Conservation (phyloP, 2,888 invertebrate species). For the Sesia bembeciformis region DNA sequence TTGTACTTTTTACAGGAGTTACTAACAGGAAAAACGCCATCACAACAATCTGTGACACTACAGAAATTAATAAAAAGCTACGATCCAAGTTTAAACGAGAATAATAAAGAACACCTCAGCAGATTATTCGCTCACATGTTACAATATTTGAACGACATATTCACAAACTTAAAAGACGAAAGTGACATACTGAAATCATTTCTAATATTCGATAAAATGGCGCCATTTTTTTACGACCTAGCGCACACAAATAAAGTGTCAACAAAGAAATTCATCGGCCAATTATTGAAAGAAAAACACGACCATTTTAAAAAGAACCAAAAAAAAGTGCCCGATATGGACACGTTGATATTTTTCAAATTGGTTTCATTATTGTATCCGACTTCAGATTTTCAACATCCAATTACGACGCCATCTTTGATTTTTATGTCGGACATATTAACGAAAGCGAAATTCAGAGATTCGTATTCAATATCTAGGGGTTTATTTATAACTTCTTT, state of each 20-base stretch:
- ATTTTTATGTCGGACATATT: constrained; percentile 89
- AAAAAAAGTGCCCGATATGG: constrained; percentile 77
- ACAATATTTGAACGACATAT: constrained; percentile 83
- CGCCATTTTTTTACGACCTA: constrained; percentile 78
- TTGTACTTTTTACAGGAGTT: constrained; percentile 52
- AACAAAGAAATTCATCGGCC: constrained; percentile 78
- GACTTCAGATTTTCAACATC: constrained; percentile 92
- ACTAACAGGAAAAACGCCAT: constrained; percentile 74
- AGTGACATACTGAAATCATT: constrained; percentile 69
- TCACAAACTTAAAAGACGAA: constrained; percentile 46
- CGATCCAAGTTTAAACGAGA: constrained; percentile 85
- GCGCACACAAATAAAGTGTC: constrained; percentile 81
- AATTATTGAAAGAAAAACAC: constrained; percentile 83
- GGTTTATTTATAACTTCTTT: constrained; percentile 85
- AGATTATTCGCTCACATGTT: constrained; percentile 84
- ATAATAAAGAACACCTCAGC: constrained; percentile 84
- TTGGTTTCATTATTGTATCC: constrained; percentile 87
- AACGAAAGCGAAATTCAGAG: constrained; percentile 76
- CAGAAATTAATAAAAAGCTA: constrained; percentile 91
- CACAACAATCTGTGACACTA: constrained; percentile 81
- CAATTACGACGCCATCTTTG: constrained; percentile 88
- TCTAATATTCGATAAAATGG: constrained; percentile 72
- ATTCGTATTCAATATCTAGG: constrained; percentile 79
- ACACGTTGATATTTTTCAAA: constrained; percentile 87
- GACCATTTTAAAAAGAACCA: constrained; percentile 73